A percentile compares a stretch with the other conserved stretches of the same genome.
Evolutionary conservation across 2,888 invertebrate genomes (phyloP).

Genomic region (Philopedon plagiatum): DNA sequence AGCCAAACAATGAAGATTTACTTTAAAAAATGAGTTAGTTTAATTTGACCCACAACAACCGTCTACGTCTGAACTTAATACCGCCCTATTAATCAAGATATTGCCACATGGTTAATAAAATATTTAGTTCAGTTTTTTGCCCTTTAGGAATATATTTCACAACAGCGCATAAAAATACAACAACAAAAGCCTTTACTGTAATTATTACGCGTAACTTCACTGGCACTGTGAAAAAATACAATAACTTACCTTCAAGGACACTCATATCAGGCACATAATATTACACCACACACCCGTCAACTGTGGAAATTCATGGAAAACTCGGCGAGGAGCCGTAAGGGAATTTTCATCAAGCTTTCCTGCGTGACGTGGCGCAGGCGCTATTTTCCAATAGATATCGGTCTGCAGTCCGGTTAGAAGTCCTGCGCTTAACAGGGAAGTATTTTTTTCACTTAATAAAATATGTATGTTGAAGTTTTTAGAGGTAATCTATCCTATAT

Average conservation of each 20-base stretch:
- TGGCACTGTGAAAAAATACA: neutral
- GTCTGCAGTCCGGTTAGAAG: conserved; percentile 19
- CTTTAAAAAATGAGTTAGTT: too few species aligned
- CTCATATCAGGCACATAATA: conserved; percentile 47
- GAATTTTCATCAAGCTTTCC: conserved; percentile 35
- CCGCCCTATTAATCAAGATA: too few species aligned
- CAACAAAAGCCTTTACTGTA: too few species aligned
- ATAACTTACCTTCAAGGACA: conserved; percentile 42
- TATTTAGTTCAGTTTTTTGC: too few species aligned
- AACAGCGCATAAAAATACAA: too few species aligned
- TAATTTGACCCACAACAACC: too few species aligned
- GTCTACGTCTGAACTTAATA: too few species aligned
- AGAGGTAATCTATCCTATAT: neutral
- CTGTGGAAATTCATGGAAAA: conserved; percentile 40
- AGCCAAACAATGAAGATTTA: too few species aligned
- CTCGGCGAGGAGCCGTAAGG: conserved; percentile 28
- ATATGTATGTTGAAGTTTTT: neutral
- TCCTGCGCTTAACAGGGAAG: conserved; percentile 27
- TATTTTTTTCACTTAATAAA: neutral
- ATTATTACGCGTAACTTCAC: neutral
- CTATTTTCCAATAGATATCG: conserved; percentile 43
- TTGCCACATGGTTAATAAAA: too few species aligned
- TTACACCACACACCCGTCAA: conserved; percentile 36
- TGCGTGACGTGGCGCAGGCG: conserved; percentile 35
- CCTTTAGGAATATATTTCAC: too few species aligned